phyloP scores from a whole-genome alignment of 1,140 invertebrate genomes.

The Lucilia cuprina region DNA sequence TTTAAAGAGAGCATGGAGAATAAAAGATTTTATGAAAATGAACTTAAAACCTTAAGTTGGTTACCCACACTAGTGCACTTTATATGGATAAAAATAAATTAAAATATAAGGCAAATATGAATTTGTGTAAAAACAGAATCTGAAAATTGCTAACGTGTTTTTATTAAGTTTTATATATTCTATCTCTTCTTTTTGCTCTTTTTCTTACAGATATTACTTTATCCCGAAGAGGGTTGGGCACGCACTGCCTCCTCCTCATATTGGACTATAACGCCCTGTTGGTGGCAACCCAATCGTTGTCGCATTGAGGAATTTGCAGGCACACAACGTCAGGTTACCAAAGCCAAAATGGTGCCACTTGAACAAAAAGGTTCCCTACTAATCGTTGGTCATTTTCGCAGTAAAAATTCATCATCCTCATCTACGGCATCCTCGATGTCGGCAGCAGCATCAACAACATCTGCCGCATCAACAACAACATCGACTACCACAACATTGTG shows the following conservation, averaged over 20 bases:
- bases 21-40: too few relatives aligned
- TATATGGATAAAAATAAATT: too few relatives aligned
- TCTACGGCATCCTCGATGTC: neutral
- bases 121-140: too few relatives aligned
- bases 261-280: slow-evolving; percentile 85
- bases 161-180: slow-evolving; percentile 5
- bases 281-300: slow-evolving; percentile 83
- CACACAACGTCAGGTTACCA: slow-evolving; percentile 75
- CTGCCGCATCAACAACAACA: neutral
- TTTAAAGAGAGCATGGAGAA: too few relatives aligned
- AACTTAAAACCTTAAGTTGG: too few relatives aligned
- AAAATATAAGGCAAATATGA: too few relatives aligned
- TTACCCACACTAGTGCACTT: too few relatives aligned
- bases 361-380: slow-evolving; percentile 75
- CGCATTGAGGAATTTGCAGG: slow-evolving; percentile 85
- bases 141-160: neutral
- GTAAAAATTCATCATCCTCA: slow-evolving; percentile 57
- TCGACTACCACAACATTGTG: neutral
- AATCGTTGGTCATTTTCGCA: slow-evolving; percentile 83
- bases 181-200: neutral
- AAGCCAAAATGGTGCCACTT: slow-evolving; percentile 80
- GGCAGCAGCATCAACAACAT: slow-evolving; percentile 11
- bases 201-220: slow-evolving; percentile 74
- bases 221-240: slow-evolving; percentile 87
- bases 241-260: slow-evolving; percentile 82